These are phyloP conservation scores for Dorcus hopei DNA, from an alignment of 2,888 invertebrate genomes.

Conservation along the genomic window DNA sequence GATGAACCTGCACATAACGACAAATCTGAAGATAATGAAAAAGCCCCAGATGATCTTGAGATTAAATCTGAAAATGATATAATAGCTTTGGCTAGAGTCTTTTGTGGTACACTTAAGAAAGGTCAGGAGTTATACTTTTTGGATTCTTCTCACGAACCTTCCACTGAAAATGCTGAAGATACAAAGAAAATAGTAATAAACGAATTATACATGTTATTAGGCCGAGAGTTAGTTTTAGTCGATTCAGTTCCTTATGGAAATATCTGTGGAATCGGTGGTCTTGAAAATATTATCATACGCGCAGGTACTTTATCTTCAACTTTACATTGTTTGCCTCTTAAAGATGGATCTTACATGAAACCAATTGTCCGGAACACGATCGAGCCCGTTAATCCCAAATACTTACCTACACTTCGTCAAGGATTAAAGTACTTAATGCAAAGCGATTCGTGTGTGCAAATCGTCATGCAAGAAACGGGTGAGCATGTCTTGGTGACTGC, in stretches of 20 bases:
- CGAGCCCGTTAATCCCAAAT: constrained; percentile 78
- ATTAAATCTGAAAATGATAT: constrained; percentile 54
- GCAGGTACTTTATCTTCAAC: constrained; percentile 85
- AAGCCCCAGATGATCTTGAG: constrained; percentile 17
- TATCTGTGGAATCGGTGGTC: constrained; percentile 82
- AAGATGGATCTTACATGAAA: constrained; percentile 71
- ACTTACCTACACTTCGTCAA: constrained; percentile 70
- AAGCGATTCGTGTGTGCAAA: constrained; percentile 91
- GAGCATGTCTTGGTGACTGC: constrained; percentile 93
- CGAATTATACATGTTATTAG: constrained; percentile 87
- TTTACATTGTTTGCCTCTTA: constrained; percentile 81
- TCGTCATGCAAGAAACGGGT: constrained; percentile 87
- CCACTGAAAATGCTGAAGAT: neutral
- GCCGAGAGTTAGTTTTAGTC: constrained; percentile 79
- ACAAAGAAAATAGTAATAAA: constrained; percentile 60
- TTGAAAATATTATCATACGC: constrained; percentile 81
- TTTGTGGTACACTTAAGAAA: constrained; percentile 76
- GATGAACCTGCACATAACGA: constrained; percentile 62
- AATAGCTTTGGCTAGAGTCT: constrained; percentile 90
- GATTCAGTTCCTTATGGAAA: constrained; percentile 85
- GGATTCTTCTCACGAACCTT: constrained; percentile 85
- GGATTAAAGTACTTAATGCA: constrained; percentile 87
- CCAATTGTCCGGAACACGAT: constrained; percentile 94
- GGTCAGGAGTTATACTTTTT: constrained; percentile 81
- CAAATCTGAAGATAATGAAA: constrained; percentile 28